These are phyloP conservation scores for Percopsis transmontana DNA, from an alignment of 2,113 vertebrate genomes.

Conservation along the genomic window DNA sequence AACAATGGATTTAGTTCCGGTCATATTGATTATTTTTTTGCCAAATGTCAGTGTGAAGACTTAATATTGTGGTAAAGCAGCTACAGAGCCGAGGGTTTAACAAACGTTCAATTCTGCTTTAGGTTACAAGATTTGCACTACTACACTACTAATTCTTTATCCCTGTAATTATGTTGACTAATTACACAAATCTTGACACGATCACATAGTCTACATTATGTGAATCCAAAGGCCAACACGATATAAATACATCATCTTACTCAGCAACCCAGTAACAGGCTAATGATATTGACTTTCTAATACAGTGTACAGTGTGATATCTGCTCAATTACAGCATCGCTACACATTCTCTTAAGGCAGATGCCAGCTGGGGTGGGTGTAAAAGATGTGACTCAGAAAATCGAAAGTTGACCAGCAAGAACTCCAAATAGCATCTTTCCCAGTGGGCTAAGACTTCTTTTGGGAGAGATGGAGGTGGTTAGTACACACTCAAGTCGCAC, in stretches of 20 bases:
- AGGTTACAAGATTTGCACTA: slow-evolving; percentile 14
- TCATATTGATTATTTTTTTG: no score
- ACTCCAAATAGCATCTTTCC: slow-evolving; percentile 4
- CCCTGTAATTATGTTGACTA: slow-evolving; percentile 18
- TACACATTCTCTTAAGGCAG: slow-evolving; percentile 19
- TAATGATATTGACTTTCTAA: slow-evolving; percentile 45
- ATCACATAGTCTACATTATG: slow-evolving; percentile 9
- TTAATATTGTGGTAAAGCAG: no score
- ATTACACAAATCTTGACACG: slow-evolving; percentile 35
- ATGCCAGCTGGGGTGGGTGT: slow-evolving; percentile 2
- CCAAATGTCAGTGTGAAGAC: no score
- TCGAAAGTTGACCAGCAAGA: background rate
- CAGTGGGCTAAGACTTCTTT: slow-evolving; percentile 9
- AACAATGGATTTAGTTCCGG: no score
- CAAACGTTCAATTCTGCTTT: no score
- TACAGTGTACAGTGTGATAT: slow-evolving; percentile 24
- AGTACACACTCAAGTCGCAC: slow-evolving; percentile 25
- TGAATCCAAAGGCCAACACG: slow-evolving; percentile 13
- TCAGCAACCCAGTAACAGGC: background rate
- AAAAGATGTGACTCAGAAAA: slow-evolving; percentile 16
- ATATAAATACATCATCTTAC: no score
- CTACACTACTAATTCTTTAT: no score
- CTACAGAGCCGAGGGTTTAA: slow-evolving; percentile 9
- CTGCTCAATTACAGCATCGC: slow-evolving; percentile 33
- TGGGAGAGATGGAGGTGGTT: slow-evolving; percentile 15